Evolutionary conservation across 2,888 invertebrate genomes (phyloP).

Genomic region (Coecobrya sp.): DNA sequence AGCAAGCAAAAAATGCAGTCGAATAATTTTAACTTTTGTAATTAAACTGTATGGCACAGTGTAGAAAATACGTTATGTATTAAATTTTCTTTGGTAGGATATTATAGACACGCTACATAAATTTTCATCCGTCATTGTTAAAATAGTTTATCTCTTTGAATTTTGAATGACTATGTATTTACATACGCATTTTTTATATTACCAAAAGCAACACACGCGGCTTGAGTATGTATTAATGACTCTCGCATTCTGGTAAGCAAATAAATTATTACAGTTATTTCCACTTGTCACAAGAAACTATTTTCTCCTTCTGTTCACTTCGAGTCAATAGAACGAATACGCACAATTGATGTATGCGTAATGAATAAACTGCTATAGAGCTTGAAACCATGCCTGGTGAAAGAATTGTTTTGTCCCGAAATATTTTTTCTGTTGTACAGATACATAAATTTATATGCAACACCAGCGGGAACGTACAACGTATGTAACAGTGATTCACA

Average conservation of each 20-base stretch:
- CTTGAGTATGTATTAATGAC: too few species aligned
- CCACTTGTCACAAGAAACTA: background rate
- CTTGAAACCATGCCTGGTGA: background rate
- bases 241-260: background rate
- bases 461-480: too few species aligned
- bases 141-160: slow-evolving; percentile 24
- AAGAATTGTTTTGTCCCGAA: background rate
- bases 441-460: background rate
- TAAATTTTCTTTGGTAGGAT: background rate
- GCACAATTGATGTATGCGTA: slow-evolving; percentile 5
- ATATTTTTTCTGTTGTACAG: background rate
- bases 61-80: too few species aligned
- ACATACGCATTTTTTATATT: background rate
- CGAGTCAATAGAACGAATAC: background rate
- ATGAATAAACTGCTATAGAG: background rate
- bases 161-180: too few species aligned
- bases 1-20: background rate
- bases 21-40: background rate
- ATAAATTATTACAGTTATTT: background rate
- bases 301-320: background rate
- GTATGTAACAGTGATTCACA: too few species aligned
- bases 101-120: background rate
- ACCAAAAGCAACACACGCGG: too few species aligned
- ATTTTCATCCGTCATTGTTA: slow-evolving; percentile 62
- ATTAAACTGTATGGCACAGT: too few species aligned